Evolutionary conservation across 1,140 invertebrate genomes (phyloP), one percentile per base, ranked within the genome.

Genomic region (Ceratosolen fusciceps): DNA sequence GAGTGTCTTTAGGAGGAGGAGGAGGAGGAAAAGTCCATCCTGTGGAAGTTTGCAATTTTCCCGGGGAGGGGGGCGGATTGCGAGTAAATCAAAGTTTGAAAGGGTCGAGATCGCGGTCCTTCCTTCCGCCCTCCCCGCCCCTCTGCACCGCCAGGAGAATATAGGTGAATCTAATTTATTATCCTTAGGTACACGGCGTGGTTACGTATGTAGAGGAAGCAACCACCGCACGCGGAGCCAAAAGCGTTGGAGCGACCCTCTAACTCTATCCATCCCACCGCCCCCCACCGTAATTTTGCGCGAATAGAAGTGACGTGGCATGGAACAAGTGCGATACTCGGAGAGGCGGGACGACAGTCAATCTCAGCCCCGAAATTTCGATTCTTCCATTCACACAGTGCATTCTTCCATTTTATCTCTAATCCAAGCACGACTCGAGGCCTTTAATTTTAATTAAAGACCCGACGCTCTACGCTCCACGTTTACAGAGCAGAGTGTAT

Each of bases 81-180:
- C 76, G 79, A 77, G 81, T 81, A 84, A 84, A 84, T 84, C 82
- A 81, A 75, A 78, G 80, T 81, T 83, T 83, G 83, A 83, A 83
- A 82, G 82, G 82, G 60, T 39, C 76, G 34, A 34, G 76, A 52
- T 43, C 56, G 58, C 68, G 24, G 31, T 62, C 12, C 34, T 29
- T 34, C 31, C 31, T 19, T 31, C 31, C 43, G 49, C 24, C 1
- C 39, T 60, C 19, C 49, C 8, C 39, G 29, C 72, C 60, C 52
- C 31, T 37, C 43, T 76, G 47, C 54, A 24, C 1, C 12, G 34
- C 10, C 21, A 19, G 29, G 39, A 34, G 71, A 70, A 82, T 79
- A 82, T 78, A 60, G 74, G 77, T 65, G 71, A 58, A 80, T 80
- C 70, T 79, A 82, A 85, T 83, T 84, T 82, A 83, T 84, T 79